Conservation (phyloP, 2,888 invertebrate species). For the Dicycla oo region DNA sequence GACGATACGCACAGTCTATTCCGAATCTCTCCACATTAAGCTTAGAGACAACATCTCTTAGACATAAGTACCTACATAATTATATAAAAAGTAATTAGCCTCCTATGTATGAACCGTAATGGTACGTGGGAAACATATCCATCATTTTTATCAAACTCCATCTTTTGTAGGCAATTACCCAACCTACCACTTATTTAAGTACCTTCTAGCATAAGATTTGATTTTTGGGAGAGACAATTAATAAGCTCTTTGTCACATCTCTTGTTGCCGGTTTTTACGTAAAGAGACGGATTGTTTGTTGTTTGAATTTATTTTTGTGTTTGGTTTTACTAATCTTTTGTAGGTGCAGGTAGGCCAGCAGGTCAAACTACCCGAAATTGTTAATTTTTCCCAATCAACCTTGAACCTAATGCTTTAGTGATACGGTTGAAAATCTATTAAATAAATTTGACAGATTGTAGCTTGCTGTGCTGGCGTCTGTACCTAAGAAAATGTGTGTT, state of each 20-base stretch:
- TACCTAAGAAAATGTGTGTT: not conserved
- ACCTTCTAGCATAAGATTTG: slow-evolving; percentile 21
- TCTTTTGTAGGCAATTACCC: slow-evolving; percentile 60
- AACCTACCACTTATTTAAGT: slow-evolving; percentile 47
- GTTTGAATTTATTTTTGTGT: not conserved
- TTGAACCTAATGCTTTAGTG: no score
- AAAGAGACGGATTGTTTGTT: not conserved
- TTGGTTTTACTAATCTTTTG: not conserved
- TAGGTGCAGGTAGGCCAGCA: no score
- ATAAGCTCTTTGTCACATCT: not conserved
- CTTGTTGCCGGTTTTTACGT: not conserved
- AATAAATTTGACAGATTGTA: no score
- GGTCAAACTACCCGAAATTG: no score
- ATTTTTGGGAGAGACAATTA: slow-evolving; percentile 28
- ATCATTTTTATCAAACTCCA: slow-evolving; percentile 61
- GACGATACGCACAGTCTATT: slow-evolving; percentile 24
- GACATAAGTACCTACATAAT: slow-evolving; percentile 52
- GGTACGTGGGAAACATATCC: slow-evolving; percentile 59
- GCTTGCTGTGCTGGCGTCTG: no score
- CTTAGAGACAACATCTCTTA: slow-evolving; percentile 29
- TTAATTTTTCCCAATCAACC: no score
- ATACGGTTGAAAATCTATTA: no score
- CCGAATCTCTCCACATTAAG: slow-evolving; percentile 46
- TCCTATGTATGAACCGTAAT: slow-evolving; percentile 46
- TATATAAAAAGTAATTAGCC: slow-evolving; percentile 60